Conservation (phyloP, 2,797 vertebrate genomes). For the Jordanella pulchra region DNA sequence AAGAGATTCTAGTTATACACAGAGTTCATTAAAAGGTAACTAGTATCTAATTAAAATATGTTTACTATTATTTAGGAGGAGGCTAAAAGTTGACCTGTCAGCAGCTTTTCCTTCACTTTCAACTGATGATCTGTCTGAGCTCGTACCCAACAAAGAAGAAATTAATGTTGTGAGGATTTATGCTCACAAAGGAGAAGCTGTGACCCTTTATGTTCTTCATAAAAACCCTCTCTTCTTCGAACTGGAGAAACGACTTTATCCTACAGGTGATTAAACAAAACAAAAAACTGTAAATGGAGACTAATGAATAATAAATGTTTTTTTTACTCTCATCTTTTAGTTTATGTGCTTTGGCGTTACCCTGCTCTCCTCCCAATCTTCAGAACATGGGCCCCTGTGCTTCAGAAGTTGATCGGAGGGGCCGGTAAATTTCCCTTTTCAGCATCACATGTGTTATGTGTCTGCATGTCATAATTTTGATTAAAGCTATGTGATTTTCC, state of each 20-base stretch:
- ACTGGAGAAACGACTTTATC: slow-evolving; percentile 87
- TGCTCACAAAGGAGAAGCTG: slow-evolving; percentile 87
- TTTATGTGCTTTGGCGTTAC: slow-evolving; percentile 89
- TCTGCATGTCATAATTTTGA: background rate
- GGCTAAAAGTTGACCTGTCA: slow-evolving; percentile 86
- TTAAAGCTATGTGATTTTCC: slow-evolving; percentile 24
- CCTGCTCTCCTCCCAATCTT: slow-evolving; percentile 88
- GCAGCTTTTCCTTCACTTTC: slow-evolving; percentile 84
- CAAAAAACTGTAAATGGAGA: background rate
- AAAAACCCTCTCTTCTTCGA: slow-evolving; percentile 95
- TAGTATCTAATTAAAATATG: background rate
- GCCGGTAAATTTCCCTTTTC: slow-evolving; percentile 81
- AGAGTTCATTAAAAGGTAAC: background rate
- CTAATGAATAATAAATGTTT: background rate
- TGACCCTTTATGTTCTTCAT: slow-evolving; percentile 86
- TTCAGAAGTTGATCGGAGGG: slow-evolving; percentile 90
- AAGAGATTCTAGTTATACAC: background rate
- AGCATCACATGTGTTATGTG: background rate
- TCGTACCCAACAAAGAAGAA: slow-evolving; percentile 93
- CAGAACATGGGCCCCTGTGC: slow-evolving; percentile 90
- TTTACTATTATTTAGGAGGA: slow-evolving; percentile 81
- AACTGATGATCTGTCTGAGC: slow-evolving; percentile 81
- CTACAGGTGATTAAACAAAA: slow-evolving; percentile 84
- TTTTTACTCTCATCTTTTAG: slow-evolving; percentile 67
- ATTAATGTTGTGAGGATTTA: slow-evolving; percentile 89